Base-by-base conservation (phyloP, 2,797 vertebrate genomes). In the Poecilia velifera region DNA sequence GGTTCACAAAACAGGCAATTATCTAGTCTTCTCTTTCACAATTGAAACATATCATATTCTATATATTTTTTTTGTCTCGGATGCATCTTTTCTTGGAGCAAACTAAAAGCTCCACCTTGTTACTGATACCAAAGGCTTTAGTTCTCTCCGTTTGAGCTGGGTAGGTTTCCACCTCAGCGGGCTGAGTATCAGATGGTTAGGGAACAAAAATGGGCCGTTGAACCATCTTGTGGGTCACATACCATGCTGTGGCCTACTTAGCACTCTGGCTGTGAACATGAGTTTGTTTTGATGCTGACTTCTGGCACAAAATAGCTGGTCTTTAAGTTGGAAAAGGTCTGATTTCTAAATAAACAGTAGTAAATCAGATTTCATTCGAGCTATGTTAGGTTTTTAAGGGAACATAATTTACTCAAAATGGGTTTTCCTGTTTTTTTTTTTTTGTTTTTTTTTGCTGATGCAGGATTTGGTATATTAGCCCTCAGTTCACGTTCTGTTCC, bases 191-290 rank as follows among this genome's bases (percentile, higher is more conserved):
- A 89, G 89, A 92, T 92, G 92, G 88, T 91, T 45, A 84, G 83
- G 89, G 87, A 90, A 93, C 91, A 94, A 91, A 94, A 93, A 93
- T 90, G 87, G 91, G 88, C 90, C 90, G 86, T 86, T 16, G 86
- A 87, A 89, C 82, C 90, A 86, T 89, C 87, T 90, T 78, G 22
- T 83, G 88, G 93, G 89, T 92, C 89, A 92, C 91, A 92, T 92
- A 90, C 93, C 92, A 89, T 82, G 77, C 88, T 83, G 90, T 92
- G 93, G 89, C 94, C 94, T 93, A 94, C 83, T 93, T 95, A 90
- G 83, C 85, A 79, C 84, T 66, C 84, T 84, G 87, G 84, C 91
- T 90, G 85, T 85, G 90, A 91, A 86, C 88, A 62, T 77, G 39
- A 70, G 34, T 77, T 77, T 80, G 72, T 76, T 80, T 87, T 86